Evolutionary conservation across 1,140 invertebrate genomes (phyloP).

Genomic region (Amyelois transitella): DNA sequence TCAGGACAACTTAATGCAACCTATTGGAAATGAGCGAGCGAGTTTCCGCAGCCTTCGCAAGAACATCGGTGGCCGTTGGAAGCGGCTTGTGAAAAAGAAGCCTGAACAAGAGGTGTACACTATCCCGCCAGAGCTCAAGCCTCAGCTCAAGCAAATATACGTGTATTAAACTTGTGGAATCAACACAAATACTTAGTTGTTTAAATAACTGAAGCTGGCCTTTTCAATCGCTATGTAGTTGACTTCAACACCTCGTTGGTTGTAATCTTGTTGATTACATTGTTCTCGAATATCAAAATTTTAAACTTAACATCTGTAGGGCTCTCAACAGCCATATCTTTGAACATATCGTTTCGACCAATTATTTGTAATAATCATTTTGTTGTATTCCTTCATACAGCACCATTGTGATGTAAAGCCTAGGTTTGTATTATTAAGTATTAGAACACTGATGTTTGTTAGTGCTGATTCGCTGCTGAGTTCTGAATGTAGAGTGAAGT

Average conservation of each 20-base stretch:
- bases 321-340: constrained; percentile 38
- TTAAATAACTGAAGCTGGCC: constrained; percentile 53
- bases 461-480: constrained; percentile 59
- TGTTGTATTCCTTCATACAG: constrained; percentile 53
- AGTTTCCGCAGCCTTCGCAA: constrained; percentile 87
- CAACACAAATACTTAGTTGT: constrained; percentile 25
- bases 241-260: constrained; percentile 49
- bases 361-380: constrained; percentile 63
- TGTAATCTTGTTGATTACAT: constrained; percentile 49
- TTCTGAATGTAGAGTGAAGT: constrained; percentile 49
- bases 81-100: constrained; percentile 87
- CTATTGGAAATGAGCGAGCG: constrained; percentile 80
- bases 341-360: constrained; percentile 70
- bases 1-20: constrained; percentile 85
- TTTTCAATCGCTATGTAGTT: constrained; percentile 43
- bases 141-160: constrained; percentile 91
- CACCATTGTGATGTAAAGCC: constrained; percentile 66
- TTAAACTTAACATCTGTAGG: constrained; percentile 35
- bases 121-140: constrained; percentile 89
- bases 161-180: constrained; percentile 80
- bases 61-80: constrained; percentile 87
- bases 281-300: constrained; percentile 62
- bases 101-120: constrained; percentile 85
- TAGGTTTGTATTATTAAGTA: constrained; percentile 73
- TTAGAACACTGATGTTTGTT: constrained; percentile 66